These are phyloP conservation scores for Palythoa grandiflora DNA, from an alignment of 92 coral and sea anemone genomes.

Conservation along the genomic window DNA sequence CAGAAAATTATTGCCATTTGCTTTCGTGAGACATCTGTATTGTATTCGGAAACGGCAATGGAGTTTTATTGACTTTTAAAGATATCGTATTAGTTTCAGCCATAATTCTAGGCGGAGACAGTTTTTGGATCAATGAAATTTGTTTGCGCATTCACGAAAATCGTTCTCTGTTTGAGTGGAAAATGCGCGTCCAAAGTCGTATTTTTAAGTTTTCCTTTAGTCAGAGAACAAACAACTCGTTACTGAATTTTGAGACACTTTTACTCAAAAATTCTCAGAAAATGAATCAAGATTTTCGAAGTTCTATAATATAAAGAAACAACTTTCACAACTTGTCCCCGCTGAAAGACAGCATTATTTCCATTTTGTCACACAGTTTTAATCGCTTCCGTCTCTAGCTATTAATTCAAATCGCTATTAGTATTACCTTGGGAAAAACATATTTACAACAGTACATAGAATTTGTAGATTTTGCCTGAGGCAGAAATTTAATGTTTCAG, in stretches of 20 bases:
- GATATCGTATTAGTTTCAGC: constrained; percentile 26
- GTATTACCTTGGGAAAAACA: not conserved
- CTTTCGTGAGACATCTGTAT: not conserved
- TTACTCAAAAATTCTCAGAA: not conserved
- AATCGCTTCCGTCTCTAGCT: constrained; percentile 34
- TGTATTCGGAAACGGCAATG: constrained; percentile 18
- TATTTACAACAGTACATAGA: not conserved
- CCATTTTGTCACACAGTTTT: not conserved
- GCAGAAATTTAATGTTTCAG: not conserved
- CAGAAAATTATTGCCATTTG: not conserved
- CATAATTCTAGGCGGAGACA: constrained; percentile 42
- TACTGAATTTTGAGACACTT: not conserved
- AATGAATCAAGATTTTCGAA: not conserved
- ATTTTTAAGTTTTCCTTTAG: too few species aligned
- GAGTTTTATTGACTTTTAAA: not conserved
- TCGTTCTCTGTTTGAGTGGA: not conserved
- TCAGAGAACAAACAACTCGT: not conserved
- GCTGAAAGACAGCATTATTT: constrained; percentile 16
- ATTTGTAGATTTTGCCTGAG: not conserved
- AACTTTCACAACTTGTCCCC: constrained; percentile 7
- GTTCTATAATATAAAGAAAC: not conserved
- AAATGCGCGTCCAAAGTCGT: not conserved
- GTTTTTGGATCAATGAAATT: not conserved
- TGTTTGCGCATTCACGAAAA: constrained; percentile 14
- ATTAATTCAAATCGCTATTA: not conserved